Conservation (phyloP, 1,140 invertebrate species). For the Cheumatopsyche charites region DNA sequence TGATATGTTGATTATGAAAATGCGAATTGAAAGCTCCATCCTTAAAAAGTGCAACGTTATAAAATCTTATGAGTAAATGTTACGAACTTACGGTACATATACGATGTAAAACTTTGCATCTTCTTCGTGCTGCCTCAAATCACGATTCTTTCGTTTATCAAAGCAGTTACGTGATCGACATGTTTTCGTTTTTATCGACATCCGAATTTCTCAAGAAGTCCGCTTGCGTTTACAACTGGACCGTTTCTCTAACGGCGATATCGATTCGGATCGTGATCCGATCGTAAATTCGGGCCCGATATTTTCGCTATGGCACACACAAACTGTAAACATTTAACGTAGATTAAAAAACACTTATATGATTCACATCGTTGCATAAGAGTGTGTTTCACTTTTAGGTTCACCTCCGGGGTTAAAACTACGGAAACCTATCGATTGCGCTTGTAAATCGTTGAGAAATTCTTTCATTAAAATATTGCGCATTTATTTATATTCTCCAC, state of each 20-base stretch:
- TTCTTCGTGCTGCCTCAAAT: background rate
- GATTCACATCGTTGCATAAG: background rate
- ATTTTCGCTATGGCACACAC: background rate
- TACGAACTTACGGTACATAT: too few relatives aligned
- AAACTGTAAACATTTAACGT: constrained; percentile 2
- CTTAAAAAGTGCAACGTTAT: too few relatives aligned
- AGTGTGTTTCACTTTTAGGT: background rate
- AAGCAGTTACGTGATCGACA: background rate
- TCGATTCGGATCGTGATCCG: constrained; percentile 2
- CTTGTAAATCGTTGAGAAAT: too few relatives aligned
- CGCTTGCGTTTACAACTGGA: background rate
- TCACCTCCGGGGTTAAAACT: too few relatives aligned
- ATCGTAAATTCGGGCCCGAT: background rate
- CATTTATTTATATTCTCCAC: too few relatives aligned
- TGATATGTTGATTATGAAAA: too few relatives aligned
- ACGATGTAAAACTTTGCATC: background rate
- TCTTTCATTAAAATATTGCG: too few relatives aligned
- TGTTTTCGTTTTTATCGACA: too few relatives aligned
- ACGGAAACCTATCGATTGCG: too few relatives aligned
- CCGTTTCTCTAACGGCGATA: background rate
- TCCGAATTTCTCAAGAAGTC: background rate
- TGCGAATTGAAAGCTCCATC: too few relatives aligned
- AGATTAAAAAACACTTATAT: constrained; percentile 17
- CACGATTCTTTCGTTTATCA: background rate
- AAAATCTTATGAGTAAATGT: too few relatives aligned